Base-by-base conservation (phyloP, 2,888 invertebrate species). In the Tillus elongatus region DNA sequence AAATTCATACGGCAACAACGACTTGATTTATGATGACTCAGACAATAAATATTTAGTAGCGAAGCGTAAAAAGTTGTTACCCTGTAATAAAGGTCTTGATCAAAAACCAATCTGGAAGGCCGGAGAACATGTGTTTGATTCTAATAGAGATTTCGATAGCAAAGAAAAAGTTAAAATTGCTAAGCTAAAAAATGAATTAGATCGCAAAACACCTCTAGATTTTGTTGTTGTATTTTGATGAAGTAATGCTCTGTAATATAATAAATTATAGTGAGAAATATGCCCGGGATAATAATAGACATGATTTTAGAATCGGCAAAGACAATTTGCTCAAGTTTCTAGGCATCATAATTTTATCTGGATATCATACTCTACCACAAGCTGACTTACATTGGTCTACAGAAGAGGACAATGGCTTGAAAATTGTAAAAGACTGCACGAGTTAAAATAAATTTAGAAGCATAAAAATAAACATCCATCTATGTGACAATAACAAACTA, bases 151-250 rank as follows among this genome's bases (percentile, higher is more conserved):
- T n/a, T n/a, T 37, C 19, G 29, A 35, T 32, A 39, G 36, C 11
- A 33, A 33, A 27, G 41, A 44, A 39, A 14, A 34, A 33, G 4
- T 11, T 35, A 13, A 15, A n/a, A 12, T 11, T 12, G 36, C 33
- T 15, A 11, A 19, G 19, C n/a, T 45, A 19, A 40, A 44, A 36
- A 36, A 37, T 33, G 28, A 33, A 36, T 29, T 42, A 9, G 29
- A 28, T 9, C 41, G 36, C n/a, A 42, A 42, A 36, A 39, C 37
- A 26, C 44, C 42, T 12, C 30, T 45, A 10, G 44, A 43, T 33
- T 32, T 44, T 30, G 40, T 43, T 41, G 33, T 35, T 24, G 13
- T 46, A 43, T 38, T 40, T 42, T 40, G 44, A 44, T 26, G 39
- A 40, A n/a, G 37, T 41, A 37, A 14, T 43, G 14, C 10, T 42